A percentile compares a stretch with the other conserved stretches of the same genome.
Evolutionary conservation across 1,140 invertebrate genomes (phyloP).

Genomic region (Pseudomyrmex pallidus): DNA sequence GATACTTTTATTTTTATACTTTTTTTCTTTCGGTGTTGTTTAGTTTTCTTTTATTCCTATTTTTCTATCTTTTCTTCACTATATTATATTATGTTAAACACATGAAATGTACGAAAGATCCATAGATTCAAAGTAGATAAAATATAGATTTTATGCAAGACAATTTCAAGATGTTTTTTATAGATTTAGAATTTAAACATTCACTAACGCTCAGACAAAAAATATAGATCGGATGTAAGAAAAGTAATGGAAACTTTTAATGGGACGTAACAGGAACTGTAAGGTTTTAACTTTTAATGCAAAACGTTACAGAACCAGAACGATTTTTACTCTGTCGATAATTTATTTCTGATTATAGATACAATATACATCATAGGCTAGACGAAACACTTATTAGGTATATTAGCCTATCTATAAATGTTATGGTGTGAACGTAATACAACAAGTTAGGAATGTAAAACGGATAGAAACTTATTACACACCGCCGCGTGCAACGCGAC

Average conservation of each 20-base stretch:
- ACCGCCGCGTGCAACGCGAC: slow-evolving; percentile 54
- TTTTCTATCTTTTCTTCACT: no score
- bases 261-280: background rate
- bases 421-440: slow-evolving; percentile 69
- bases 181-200: no score
- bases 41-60: background rate
- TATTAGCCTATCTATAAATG: slow-evolving; percentile 79
- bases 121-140: no score
- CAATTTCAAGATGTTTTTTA: no score
- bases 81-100: no score
- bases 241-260: background rate
- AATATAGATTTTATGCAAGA: no score
- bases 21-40: background rate
- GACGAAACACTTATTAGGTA: slow-evolving; percentile 81
- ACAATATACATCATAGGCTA: slow-evolving; percentile 83
- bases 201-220: background rate
- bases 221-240: background rate
- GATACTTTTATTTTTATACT: background rate
- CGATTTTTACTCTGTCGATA: slow-evolving; percentile 73
- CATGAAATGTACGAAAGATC: no score
- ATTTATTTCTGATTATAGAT: slow-evolving; percentile 82
- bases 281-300: background rate
- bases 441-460: slow-evolving; percentile 67
- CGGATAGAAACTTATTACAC: slow-evolving; percentile 57
- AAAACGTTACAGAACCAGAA: background rate